phyloP scores from a whole-genome alignment of 2,888 invertebrate species.

The Fissipunctia ypsillon region DNA sequence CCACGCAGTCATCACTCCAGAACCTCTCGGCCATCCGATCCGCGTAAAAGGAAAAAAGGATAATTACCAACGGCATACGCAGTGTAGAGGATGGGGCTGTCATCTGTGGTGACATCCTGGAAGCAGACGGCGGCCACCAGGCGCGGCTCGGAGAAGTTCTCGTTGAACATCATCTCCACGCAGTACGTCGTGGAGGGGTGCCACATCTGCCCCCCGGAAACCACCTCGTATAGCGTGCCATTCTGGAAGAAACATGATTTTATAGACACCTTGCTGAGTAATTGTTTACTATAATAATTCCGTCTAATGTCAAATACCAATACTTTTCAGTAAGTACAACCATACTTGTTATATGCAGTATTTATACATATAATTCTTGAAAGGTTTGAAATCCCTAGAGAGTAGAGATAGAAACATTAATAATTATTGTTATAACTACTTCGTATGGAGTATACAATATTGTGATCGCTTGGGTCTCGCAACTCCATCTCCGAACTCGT shows the following conservation, averaged over 20 bases:
- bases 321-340: neutral
- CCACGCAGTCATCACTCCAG: neutral
- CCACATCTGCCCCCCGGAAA: conserved; percentile 73
- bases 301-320: neutral
- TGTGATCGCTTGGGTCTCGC: no score
- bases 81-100: conserved; percentile 77
- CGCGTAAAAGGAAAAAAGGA: neutral
- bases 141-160: conserved; percentile 67
- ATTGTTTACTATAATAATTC: neutral
- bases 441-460: no score
- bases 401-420: no score
- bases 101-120: conserved; percentile 70
- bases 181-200: conserved; percentile 77
- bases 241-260: conserved; percentile 75
- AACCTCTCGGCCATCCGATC: neutral
- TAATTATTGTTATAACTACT: no score
- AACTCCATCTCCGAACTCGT: neutral
- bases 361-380: no score
- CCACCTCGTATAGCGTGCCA: conserved; percentile 80
- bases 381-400: no score
- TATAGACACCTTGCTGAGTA: neutral
- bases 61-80: conserved; percentile 84
- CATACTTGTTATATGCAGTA: no score
- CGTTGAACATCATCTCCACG: conserved; percentile 79
- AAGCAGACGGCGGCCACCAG: conserved; percentile 82